A percentile compares a stretch with the other conserved stretches of the same genome.
Evolutionary conservation across 2,888 invertebrate genomes (phyloP).

Genomic region (Eupithecia centaureata): DNA sequence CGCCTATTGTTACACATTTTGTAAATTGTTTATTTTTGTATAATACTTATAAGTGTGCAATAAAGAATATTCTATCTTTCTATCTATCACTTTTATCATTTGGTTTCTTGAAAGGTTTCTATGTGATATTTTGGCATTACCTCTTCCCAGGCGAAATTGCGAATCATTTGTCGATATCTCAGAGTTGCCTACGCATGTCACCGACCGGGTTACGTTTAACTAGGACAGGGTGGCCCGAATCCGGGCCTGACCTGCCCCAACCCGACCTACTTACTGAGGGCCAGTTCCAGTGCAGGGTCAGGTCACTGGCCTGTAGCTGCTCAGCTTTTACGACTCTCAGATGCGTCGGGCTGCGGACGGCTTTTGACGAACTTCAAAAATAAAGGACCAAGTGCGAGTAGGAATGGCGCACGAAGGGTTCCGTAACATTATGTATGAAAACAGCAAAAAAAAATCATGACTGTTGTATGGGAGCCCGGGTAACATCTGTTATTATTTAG

Average conservation of each 20-base stretch:
- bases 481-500: no score
- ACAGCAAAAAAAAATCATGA: no score
- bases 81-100: no score
- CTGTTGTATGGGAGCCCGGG: no score
- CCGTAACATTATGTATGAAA: no score
- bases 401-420: no score
- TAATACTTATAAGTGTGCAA: no score
- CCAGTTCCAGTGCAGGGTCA: conserved; percentile 26
- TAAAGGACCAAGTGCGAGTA: background rate
- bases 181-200: conserved; percentile 23
- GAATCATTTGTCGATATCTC: conserved; percentile 22
- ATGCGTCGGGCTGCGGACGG: background rate
- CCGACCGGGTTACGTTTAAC: conserved; percentile 49
- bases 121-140: no score
- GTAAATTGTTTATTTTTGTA: no score
- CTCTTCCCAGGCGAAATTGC: background rate
- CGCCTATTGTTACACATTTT: no score
- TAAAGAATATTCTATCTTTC: no score
- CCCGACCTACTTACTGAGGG: conserved; percentile 58
- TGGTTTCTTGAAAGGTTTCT: no score
- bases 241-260: conserved; percentile 71
- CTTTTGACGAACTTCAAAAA: background rate
- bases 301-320: conserved; percentile 21
- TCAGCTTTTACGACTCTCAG: background rate
- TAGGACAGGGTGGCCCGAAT: conserved; percentile 58